A percentile compares a stretch with the other conserved stretches of the same genome.
Conservation (phyloP, 2,797 vertebrate genomes). For the Clamator glandarius region DNA sequence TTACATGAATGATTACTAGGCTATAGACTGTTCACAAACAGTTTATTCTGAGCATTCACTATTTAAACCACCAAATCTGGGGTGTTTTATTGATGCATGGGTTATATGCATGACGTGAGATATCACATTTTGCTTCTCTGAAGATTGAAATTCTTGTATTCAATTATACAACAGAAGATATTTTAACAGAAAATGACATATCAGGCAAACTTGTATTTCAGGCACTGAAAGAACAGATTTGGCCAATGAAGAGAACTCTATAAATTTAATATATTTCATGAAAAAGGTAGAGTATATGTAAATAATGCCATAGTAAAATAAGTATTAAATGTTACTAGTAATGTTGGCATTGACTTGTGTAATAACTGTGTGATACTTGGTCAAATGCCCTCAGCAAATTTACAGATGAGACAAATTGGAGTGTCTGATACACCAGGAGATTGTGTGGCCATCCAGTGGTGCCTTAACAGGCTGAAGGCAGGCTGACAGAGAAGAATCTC, state of each 20-base stretch:
- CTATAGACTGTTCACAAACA: neutral
- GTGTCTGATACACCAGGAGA: neutral
- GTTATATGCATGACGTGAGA: neutral
- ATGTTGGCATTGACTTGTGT: neutral
- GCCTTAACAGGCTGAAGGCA: too few species aligned
- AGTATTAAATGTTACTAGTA: neutral
- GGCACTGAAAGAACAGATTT: neutral
- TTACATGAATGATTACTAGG: constrained; percentile 41
- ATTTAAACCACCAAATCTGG: neutral
- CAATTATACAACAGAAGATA: neutral
- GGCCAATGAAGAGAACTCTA: neutral
- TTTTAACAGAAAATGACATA: neutral
- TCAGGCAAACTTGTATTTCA: neutral
- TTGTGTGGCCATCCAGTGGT: too few species aligned
- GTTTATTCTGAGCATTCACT: neutral
- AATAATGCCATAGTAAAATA: neutral
- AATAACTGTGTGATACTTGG: neutral
- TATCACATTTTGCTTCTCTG: neutral
- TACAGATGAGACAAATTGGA: rapidly evolving
- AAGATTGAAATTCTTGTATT: neutral
- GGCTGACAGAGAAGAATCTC: too few species aligned
- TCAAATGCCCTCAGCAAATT: neutral
- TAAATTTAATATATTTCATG: neutral
- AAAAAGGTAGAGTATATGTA: neutral
- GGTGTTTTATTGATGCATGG: neutral